phyloP scores from a whole-genome alignment of 2,113 vertebrate genomes.

The Orycteropus afer region DNA sequence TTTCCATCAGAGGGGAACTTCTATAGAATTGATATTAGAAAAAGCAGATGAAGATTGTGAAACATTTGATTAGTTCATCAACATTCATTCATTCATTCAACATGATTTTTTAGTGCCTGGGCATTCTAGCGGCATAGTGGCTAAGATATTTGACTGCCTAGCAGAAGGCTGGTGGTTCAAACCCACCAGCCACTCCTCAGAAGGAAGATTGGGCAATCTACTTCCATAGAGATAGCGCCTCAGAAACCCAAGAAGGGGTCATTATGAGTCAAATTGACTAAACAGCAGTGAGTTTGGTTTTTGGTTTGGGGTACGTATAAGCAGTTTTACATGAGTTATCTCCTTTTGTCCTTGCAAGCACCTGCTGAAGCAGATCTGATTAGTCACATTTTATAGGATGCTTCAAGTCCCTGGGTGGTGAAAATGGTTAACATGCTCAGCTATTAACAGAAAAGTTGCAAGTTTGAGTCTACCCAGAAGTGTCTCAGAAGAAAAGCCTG shows the following conservation, averaged over 20 bases:
- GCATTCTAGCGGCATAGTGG: too few species aligned
- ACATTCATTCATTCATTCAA: not conserved
- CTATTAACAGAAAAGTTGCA: not conserved
- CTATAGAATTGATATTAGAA: not conserved
- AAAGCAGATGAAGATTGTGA: not conserved
- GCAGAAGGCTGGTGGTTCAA: too few species aligned
- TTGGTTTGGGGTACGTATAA: not conserved
- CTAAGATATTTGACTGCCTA: too few species aligned
- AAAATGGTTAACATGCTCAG: not conserved
- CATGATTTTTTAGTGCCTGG: not conserved
- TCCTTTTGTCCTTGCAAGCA: not conserved
- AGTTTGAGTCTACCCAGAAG: too few species aligned
- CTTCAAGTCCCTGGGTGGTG: not conserved
- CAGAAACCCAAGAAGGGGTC: too few species aligned
- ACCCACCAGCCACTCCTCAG: too few species aligned
- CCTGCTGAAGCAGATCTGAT: not conserved
- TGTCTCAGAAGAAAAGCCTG: too few species aligned
- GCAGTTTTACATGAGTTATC: not conserved
- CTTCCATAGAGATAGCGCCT: too few species aligned
- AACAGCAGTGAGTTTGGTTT: too few species aligned
- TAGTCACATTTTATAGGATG: not conserved
- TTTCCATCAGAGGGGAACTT: not conserved
- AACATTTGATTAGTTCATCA: not conserved
- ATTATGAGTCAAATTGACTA: too few species aligned
- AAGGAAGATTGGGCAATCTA: too few species aligned